Conservation (phyloP, 2,888 invertebrate species). For the Synergus japonicus region DNA sequence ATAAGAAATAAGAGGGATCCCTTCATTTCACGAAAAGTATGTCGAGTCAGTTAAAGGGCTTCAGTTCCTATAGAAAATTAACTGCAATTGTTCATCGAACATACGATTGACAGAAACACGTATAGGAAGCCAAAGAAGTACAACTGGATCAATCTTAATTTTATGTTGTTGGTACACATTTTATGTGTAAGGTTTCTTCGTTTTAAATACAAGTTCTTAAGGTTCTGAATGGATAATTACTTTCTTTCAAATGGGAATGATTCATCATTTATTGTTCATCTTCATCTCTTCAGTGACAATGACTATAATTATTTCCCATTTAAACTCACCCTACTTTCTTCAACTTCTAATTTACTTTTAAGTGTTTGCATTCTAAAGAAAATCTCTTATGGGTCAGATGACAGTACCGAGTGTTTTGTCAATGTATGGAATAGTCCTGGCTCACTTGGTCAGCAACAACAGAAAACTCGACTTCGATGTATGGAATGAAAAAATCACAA, state of each 20-base stretch:
- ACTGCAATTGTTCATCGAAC: not conserved
- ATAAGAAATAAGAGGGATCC: not conserved
- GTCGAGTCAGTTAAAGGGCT: not conserved
- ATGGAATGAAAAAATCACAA: slow-evolving; percentile 81
- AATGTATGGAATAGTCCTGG: slow-evolving; percentile 69
- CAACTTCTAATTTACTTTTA: slow-evolving; percentile 13
- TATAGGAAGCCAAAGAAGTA: not conserved
- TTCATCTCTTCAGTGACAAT: not conserved
- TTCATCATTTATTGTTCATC: not conserved
- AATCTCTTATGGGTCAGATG: slow-evolving; percentile 59
- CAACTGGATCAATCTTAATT: not conserved
- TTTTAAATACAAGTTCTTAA: not conserved
- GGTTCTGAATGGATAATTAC: not conserved
- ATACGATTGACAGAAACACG: not conserved
- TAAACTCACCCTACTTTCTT: not conserved
- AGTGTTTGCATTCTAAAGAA: not conserved
- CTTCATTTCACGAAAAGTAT: slow-evolving; percentile 3
- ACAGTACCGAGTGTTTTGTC: slow-evolving; percentile 70
- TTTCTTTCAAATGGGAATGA: not conserved
- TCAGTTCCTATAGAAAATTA: not conserved
- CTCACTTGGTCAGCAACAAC: slow-evolving; percentile 55
- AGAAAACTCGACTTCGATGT: slow-evolving; percentile 66
- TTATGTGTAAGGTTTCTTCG: not conserved
- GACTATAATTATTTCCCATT: not conserved
- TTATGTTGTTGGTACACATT: not conserved